Percentiles rank a stretch among this genome's conserved stretches.
phyloP scores from a whole-genome alignment of 2,797 vertebrate species.

The Meriones psammophilus region DNA sequence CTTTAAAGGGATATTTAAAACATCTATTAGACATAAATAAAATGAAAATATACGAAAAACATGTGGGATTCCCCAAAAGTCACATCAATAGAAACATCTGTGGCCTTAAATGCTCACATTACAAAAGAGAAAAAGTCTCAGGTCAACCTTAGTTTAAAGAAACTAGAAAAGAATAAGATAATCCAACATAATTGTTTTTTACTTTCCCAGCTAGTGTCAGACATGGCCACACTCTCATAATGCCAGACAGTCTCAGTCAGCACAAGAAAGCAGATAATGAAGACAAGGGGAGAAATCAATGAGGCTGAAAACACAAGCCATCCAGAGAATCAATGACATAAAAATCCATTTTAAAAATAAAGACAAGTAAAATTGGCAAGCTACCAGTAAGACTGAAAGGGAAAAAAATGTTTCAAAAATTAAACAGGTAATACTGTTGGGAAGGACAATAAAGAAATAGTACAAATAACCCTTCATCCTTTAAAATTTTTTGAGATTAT shows the following conservation, averaged over 20 bases:
- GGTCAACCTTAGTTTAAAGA: neutral
- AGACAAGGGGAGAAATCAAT: neutral
- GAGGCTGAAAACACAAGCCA: neutral
- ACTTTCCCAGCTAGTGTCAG: neutral
- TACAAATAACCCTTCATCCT: too few species aligned
- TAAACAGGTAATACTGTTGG: neutral
- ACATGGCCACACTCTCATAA: neutral
- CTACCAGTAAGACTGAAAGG: neutral
- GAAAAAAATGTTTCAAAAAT: neutral
- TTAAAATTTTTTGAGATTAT: neutral
- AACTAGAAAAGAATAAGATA: neutral
- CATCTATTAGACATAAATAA: neutral
- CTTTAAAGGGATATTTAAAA: neutral
- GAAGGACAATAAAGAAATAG: neutral
- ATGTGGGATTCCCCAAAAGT: neutral
- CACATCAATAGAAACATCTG: neutral
- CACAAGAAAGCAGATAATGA: neutral
- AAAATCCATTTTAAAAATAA: neutral
- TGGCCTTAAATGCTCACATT: neutral
- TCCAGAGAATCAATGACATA: neutral
- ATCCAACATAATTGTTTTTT: neutral
- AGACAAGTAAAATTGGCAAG: neutral
- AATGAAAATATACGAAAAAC: neutral
- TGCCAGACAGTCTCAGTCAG: neutral
- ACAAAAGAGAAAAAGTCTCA: neutral